Conservation (phyloP, 30 jellyfish, hydroid and myxozoan genomes). For the Hydractinia symbiolongicarpus region DNA sequence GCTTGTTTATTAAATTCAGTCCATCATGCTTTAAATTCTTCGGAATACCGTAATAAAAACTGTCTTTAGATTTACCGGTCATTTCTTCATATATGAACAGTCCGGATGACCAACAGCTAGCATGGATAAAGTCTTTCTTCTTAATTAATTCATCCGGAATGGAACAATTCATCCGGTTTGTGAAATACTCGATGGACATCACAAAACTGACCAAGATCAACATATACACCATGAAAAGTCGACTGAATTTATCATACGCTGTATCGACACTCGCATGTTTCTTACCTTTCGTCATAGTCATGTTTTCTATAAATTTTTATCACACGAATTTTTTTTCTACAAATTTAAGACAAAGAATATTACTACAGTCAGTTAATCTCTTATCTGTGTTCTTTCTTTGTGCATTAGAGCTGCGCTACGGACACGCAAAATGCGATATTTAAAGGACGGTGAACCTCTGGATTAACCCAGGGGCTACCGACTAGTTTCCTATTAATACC, state of each 20-base stretch:
- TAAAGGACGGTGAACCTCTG: too few species aligned
- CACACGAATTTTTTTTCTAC: too few species aligned
- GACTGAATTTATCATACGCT: background rate
- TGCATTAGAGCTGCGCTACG: too few species aligned
- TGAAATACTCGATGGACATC: background rate
- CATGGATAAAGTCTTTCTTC: background rate
- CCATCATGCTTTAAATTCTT: conserved; percentile 3
- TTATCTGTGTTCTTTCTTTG: too few species aligned
- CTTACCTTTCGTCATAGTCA: too few species aligned
- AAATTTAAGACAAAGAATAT: too few species aligned
- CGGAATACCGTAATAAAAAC: conserved; percentile 14
- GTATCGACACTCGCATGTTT: background rate
- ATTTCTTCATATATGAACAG: conserved; percentile 2
- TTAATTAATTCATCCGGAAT: background rate
- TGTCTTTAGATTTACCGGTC: background rate
- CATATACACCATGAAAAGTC: background rate
- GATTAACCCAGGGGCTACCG: too few species aligned
- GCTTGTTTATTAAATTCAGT: background rate
- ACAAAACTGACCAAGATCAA: conserved; percentile 1
- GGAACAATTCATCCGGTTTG: background rate
- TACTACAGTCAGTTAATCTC: too few species aligned
- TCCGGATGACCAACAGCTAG: conserved; percentile 6
- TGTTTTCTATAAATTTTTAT: too few species aligned
- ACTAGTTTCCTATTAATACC: too few species aligned
- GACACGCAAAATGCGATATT: too few species aligned